phyloP scores from a whole-genome alignment of 2,888 invertebrate genomes.

The Idaea straminata region DNA sequence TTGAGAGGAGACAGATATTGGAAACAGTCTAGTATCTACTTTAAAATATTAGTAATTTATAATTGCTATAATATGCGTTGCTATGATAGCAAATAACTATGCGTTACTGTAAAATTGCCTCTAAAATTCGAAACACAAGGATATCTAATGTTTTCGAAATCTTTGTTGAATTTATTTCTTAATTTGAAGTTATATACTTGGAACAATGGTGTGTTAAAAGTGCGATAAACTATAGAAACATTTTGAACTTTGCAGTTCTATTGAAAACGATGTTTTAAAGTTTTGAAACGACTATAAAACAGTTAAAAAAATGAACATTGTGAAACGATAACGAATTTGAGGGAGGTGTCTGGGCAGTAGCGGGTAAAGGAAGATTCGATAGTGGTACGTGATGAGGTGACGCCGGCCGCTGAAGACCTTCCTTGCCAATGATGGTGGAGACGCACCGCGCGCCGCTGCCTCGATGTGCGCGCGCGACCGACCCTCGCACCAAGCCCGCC shows the following conservation, averaged over 20 bases:
- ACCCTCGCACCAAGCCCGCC: slow-evolving; percentile 68
- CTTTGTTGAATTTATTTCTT: background rate
- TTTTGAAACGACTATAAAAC: slow-evolving; percentile 21
- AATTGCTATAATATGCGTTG: background rate
- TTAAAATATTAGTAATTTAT: background rate
- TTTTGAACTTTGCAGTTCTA: background rate
- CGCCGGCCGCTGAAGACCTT: slow-evolving; percentile 75
- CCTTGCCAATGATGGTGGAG: slow-evolving; percentile 78
- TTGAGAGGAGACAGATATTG: background rate
- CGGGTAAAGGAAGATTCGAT: slow-evolving; percentile 32
- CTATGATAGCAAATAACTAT: background rate
- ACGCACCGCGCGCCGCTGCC: slow-evolving; percentile 75
- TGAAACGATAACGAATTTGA: slow-evolving; percentile 35
- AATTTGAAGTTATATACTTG: background rate
- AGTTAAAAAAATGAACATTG: slow-evolving; percentile 36
- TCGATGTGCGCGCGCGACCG: slow-evolving; percentile 69
- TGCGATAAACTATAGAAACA: background rate
- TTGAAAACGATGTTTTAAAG: slow-evolving; percentile 7
- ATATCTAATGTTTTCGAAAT: background rate
- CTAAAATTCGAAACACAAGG: background rate
- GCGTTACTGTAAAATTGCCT: background rate
- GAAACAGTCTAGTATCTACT: background rate
- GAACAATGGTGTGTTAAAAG: background rate
- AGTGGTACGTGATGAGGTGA: slow-evolving; percentile 69
- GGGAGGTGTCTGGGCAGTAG: slow-evolving; percentile 37